phyloP scores from a whole-genome alignment of 2,113 vertebrate genomes.

The Chaenocephalus aceratus region DNA sequence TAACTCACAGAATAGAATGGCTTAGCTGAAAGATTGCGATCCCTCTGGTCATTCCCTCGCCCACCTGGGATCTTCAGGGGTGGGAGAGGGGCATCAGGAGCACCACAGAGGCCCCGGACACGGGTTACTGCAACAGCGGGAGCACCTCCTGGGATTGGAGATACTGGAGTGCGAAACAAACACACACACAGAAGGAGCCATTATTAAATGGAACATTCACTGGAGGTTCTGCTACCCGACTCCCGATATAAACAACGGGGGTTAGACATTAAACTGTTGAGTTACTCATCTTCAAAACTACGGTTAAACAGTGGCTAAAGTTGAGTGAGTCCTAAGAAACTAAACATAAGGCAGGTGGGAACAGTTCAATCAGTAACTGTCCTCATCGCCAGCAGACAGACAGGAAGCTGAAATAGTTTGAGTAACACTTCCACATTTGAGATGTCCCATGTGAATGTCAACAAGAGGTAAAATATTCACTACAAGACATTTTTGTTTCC shows the following conservation, averaged over 20 bases:
- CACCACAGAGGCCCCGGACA: constrained; percentile 99
- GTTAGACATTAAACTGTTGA: neutral
- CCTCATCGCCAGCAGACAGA: neutral
- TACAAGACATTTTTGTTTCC: neutral
- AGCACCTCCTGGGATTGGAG: constrained; percentile 89
- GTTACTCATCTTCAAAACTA: constrained; percentile 8
- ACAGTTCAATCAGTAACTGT: constrained; percentile 46
- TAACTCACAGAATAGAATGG: constrained; percentile 96
- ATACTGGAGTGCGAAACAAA: constrained; percentile 23
- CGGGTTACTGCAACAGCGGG: constrained; percentile 96
- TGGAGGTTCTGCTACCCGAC: neutral
- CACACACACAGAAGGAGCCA: constrained; percentile 38
- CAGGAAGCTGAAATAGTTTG: too few species aligned
- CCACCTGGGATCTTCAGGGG: constrained; percentile 99
- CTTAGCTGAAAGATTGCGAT: constrained; percentile 99
- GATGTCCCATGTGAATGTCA: too few species aligned
- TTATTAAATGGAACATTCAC: constrained; percentile 12
- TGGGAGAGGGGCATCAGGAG: constrained; percentile 99
- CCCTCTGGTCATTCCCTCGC: constrained; percentile 99
- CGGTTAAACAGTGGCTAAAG: constrained; percentile 52
- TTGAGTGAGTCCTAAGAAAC: neutral
- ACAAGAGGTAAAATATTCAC: constrained; percentile 2
- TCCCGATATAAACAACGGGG: neutral
- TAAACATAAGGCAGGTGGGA: neutral
- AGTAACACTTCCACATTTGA: too few species aligned